Evolutionary conservation across 1,140 invertebrate genomes (phyloP), one percentile per base, ranked within the genome.

Genomic region (Linepithema humile): DNA sequence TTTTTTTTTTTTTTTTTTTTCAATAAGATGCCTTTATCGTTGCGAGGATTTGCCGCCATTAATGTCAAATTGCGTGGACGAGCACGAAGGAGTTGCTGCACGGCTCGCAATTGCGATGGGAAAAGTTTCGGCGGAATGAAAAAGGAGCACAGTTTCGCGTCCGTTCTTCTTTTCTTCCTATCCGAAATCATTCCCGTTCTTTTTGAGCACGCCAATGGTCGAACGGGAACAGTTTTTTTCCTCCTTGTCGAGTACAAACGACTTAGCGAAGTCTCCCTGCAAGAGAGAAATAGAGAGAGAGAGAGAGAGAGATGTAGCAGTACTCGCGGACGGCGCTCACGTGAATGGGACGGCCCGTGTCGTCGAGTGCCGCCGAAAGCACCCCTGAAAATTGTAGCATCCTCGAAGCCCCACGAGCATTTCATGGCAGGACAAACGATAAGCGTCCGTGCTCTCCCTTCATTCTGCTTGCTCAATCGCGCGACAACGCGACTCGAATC

Each of bases 171-270:
- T 69, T 77, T 84, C 73, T 38, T 48, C 45, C 82, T 40, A 23
- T 55, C 70, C 57, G 65, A 88, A 88, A 88, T 85, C 70, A 75
- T 75, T 88, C 32, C 70, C 64, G 84, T 88, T 88, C 87, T 88
- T 82, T 50, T 55, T 40, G 38, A 77, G 75, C 59, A 85, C 62
- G 43, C 55, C 86, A 82, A 87, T 87, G 85, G 78, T 59, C 55
- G 80, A 83, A 75, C 67, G 35, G 23, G 69, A 64, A 6, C 35
- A 57, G 50, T 43, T 65, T 73, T 80, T 64, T 62, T 50, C 65
- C 50, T 17, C 62, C 75, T 45, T 53, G 57, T 84, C 32, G 62
- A 87, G 86, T 88, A 87, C 87, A 87, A 88, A 88, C 83, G 87
- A 88, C 86, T 88, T 88, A 88, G 69, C 67, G 83, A 88, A 82